Evolutionary conservation across 1,140 invertebrate genomes (phyloP).

Genomic region (Thaumetopoea pityocampa): DNA sequence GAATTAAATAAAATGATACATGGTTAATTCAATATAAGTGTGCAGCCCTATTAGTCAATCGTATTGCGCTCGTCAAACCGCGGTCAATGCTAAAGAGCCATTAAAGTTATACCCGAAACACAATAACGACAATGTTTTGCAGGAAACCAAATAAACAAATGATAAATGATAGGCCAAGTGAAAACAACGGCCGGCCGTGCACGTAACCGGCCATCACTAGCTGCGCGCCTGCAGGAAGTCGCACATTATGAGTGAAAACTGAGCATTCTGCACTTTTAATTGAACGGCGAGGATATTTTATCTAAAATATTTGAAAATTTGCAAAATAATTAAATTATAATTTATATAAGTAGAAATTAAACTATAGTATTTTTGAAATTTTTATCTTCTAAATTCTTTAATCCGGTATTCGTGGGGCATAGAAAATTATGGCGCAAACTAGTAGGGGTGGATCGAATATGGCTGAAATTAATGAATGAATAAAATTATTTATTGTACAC

Average conservation of each 20-base stretch:
- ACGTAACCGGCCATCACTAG: constrained; percentile 24
- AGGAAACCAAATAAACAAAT: constrained; percentile 12
- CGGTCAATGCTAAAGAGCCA: not conserved
- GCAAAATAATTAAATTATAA: too few species aligned
- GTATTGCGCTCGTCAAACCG: not conserved
- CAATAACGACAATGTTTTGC: not conserved
- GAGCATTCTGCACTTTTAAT: constrained; percentile 25
- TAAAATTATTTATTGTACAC: too few species aligned
- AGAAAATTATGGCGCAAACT: too few species aligned
- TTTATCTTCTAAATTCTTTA: too few species aligned
- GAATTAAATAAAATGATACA: constrained; percentile 10
- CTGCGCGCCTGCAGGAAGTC: constrained; percentile 22
- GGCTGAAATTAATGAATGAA: too few species aligned
- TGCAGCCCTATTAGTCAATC: not conserved
- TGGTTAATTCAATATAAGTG: not conserved
- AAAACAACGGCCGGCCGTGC: constrained; percentile 20
- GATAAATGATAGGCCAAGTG: constrained; percentile 23
- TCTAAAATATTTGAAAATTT: too few species aligned
- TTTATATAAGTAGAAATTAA: too few species aligned
- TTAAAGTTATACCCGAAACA: constrained; percentile 1
- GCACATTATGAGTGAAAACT: constrained; percentile 29
- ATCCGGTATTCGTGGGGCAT: too few species aligned
- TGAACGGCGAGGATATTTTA: constrained; percentile 21
- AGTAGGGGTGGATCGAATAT: too few species aligned
- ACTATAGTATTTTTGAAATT: too few species aligned